Conservation (phyloP, 2,888 invertebrate genomes). For the Phlogophora meticulosa region DNA sequence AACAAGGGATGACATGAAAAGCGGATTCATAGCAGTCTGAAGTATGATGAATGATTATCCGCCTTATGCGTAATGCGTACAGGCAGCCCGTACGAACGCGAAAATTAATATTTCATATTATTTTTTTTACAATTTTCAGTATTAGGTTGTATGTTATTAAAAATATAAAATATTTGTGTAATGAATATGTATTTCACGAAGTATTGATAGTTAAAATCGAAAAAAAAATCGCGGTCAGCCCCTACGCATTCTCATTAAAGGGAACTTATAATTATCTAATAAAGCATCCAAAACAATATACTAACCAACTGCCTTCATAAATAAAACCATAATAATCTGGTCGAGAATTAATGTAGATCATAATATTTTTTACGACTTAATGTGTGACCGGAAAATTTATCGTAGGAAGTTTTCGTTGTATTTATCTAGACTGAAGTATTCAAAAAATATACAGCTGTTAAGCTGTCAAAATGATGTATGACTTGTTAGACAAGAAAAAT, state of each 20-base stretch:
- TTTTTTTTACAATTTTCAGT: no score
- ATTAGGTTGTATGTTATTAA: no score
- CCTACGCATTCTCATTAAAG: no score
- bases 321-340: constrained; percentile 15
- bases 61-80: no score
- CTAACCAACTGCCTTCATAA: constrained; percentile 11
- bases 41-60: background rate
- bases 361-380: constrained; percentile 30
- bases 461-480: constrained; percentile 42
- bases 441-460: constrained; percentile 24
- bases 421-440: constrained; percentile 39
- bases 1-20: background rate
- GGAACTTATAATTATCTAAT: constrained; percentile 24
- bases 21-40: background rate
- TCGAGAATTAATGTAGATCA: constrained; percentile 6
- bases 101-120: no score
- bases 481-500: constrained; percentile 21
- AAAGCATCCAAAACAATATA: background rate
- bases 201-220: no score
- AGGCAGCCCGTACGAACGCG: no score
- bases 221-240: no score
- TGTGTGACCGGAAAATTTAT: constrained; percentile 33
- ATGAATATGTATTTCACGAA: no score
- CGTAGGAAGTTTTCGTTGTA: constrained; percentile 32
- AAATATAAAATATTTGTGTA: no score